These are phyloP conservation scores for Graptemys geographica DNA, from an alignment of 2,797 vertebrate genomes.

Conservation along the genomic window DNA sequence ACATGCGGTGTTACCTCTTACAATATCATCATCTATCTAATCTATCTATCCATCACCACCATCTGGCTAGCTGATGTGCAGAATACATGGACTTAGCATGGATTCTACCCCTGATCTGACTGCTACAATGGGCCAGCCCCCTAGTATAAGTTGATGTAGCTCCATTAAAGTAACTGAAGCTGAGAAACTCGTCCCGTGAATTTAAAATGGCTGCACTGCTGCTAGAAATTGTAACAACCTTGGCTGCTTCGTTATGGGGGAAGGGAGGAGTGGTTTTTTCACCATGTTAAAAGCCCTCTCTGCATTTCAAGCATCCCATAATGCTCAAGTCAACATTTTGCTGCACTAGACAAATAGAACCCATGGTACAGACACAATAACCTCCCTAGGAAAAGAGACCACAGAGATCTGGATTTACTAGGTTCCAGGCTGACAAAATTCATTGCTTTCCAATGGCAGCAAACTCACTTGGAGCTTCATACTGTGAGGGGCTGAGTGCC, in stretches of 20 bases:
- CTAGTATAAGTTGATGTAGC: background rate
- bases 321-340: fast-evolving
- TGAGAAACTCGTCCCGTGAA: background rate
- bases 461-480: fast-evolving
- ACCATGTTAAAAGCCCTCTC: fast-evolving
- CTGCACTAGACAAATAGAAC: background rate
- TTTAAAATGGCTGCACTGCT: background rate
- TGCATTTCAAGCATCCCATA: background rate
- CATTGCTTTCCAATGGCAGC: background rate
- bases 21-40: background rate
- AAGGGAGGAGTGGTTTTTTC: background rate
- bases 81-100: fast-evolving
- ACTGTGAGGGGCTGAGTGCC: fast-evolving
- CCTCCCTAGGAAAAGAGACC: background rate
- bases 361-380: fast-evolving
- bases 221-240: background rate
- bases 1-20: background rate
- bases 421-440: background rate
- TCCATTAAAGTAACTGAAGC: fast-evolving
- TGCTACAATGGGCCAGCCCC: fast-evolving
- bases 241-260: fast-evolving
- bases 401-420: background rate
- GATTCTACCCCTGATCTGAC: background rate
- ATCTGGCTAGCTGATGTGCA: fast-evolving
- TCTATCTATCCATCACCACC: background rate